Base-by-base conservation (phyloP, 2,113 vertebrate species). In the Papio anubis region DNA sequence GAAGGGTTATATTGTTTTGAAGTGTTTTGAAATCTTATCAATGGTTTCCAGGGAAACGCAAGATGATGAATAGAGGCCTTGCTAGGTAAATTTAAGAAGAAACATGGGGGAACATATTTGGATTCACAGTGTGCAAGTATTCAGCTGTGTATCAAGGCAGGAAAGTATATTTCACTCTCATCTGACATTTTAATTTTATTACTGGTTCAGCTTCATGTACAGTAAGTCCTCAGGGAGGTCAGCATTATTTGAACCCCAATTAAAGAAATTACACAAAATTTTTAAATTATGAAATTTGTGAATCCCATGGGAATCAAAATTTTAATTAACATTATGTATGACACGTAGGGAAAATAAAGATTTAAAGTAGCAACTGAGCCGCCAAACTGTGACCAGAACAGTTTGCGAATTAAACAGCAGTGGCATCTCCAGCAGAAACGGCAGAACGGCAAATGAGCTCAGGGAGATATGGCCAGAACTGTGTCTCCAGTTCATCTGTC, bases 11-110 rank as follows among this genome's bases (percentile, higher is more conserved):
- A 68, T 66, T 97, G 96, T 93, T 97, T 93, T 40, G 97, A 94
- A 94, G 89, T 96, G 95, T 97, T 98, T 98, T 97, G 96, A 98
- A 96, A 93, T 92, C 97, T 96, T 97, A 97, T 98, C 97, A 96
- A 70, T 90, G 94, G 98, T 98, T 98, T 96, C 98, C 97, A 97
- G 78, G 97, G 97, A 95, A 96, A 97, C 97, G 21, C 45, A 7
- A 57, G 89, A 32, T 35, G 86, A 43, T 50, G 90, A 80, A 73
- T 32, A 9, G 52, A 32, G 38, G 32, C 25, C 57, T 85, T 5
- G 35, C 96, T 55, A 88, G 86, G 95, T 85, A 50, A 23, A n/a
- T 12, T 7, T 10, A 55, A 81, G 90, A 32, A 45, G 48, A 7
- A 32, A 35, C 61, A 0, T 6, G 0, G 45, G 40, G 23, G 66